These are phyloP conservation scores for Glyptemys insculpta DNA, from an alignment of 2,797 vertebrate genomes.

Conservation along the genomic window DNA sequence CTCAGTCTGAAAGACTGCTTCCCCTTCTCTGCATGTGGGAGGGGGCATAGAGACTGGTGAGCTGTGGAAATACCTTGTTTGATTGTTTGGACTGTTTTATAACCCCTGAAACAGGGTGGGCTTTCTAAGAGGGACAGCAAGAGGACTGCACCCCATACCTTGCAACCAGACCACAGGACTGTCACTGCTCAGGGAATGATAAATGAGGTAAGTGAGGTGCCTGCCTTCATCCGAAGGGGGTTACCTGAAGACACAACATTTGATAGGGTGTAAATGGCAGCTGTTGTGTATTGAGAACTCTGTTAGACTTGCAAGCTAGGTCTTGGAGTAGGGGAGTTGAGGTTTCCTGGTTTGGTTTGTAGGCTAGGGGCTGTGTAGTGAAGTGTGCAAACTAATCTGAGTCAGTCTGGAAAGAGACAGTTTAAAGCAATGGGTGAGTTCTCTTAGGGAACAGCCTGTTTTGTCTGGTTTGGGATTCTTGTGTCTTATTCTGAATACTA, in stretches of 20 bases:
- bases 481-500: not conserved
- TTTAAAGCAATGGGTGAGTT: not conserved
- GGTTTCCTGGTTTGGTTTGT: not conserved
- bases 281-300: not conserved
- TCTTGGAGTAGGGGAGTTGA: not conserved
- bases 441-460: not conserved
- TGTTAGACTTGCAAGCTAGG: not conserved
- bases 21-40: not conserved
- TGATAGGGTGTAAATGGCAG: not conserved
- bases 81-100: not conserved
- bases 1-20: not conserved
- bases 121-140: not conserved
- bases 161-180: not conserved
- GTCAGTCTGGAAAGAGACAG: not conserved
- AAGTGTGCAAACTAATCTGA: not conserved
- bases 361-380: not conserved
- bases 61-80: not conserved
- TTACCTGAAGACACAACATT: not conserved
- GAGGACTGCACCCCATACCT: not conserved
- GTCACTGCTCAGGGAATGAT: not conserved
- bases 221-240: not conserved
- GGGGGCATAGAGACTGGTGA: not conserved
- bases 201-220: not conserved
- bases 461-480: not conserved
- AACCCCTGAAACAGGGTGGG: not conserved